Percentiles rank a stretch among this genome's conserved stretches.
Conservation (phyloP, 2,888 invertebrate genomes). For the Cantharis rustica region DNA sequence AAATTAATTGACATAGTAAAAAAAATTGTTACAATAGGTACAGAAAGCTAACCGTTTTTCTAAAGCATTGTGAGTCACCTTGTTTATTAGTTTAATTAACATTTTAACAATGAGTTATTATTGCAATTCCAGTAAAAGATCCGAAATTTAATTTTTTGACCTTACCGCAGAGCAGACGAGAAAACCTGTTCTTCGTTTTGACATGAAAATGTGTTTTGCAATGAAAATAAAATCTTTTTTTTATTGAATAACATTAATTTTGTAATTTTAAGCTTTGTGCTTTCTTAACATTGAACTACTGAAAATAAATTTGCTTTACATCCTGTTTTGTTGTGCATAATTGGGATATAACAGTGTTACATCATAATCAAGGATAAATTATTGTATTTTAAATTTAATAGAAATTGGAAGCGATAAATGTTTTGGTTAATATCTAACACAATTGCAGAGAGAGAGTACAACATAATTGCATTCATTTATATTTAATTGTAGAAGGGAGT, state of each 20-base stretch:
- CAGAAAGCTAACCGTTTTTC: background rate
- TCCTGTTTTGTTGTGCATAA: conserved; percentile 13
- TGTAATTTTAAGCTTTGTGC: background rate
- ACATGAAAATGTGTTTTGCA: background rate
- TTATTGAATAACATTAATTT: background rate
- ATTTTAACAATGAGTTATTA: background rate
- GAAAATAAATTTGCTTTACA: conserved; percentile 18
- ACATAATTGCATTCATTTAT: background rate
- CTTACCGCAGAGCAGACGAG: background rate
- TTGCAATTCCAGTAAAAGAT: background rate
- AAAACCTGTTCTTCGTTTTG: background rate
- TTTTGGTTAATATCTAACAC: background rate
- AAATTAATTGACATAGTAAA: background rate
- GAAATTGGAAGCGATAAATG: background rate
- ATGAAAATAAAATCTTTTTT: background rate
- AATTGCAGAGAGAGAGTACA: background rate
- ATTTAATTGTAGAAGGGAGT: background rate
- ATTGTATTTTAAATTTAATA: background rate
- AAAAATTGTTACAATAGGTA: background rate
- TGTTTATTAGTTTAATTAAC: background rate
- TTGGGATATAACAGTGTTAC: conserved; percentile 8
- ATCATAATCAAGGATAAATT: conserved; percentile 19
- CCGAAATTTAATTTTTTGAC: background rate
- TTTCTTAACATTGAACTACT: conserved; percentile 15
- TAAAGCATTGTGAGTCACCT: background rate